A percentile compares a stretch with the other conserved stretches of the same genome.
These are phyloP conservation scores for Leguminivora glycinivorella DNA, from an alignment of 1,140 invertebrate species.

Conservation along the genomic window DNA sequence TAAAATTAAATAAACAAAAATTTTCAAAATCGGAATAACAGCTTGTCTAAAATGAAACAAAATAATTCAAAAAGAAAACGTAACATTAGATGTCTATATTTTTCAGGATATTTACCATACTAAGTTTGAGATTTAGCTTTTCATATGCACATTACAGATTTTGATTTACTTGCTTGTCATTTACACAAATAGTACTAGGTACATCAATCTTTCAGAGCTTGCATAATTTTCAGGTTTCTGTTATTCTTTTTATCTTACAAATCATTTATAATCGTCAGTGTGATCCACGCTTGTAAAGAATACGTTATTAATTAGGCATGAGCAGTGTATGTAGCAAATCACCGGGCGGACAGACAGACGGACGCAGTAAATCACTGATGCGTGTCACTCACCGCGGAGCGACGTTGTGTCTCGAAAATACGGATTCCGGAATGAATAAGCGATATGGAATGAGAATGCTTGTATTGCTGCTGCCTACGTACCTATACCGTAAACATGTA, in stretches of 20 bases:
- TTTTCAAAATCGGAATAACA: too few relatives aligned
- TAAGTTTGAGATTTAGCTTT: too few relatives aligned
- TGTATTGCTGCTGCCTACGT: too few relatives aligned
- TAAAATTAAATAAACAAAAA: too few relatives aligned
- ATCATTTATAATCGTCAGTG: conserved; percentile 1
- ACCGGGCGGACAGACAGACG: conserved; percentile 43
- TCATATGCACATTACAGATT: neutral
- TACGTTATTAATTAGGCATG: conserved; percentile 52
- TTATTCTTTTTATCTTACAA: conserved; percentile 37
- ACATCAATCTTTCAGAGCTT: conserved; percentile 13
- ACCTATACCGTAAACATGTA: neutral
- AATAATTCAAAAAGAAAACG: too few relatives aligned
- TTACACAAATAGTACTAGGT: neutral
- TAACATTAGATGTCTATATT: too few relatives aligned
- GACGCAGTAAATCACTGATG: conserved; percentile 56
- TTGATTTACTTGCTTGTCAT: neutral
- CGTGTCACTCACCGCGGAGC: conserved; percentile 46
- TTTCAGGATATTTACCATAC: too few relatives aligned
- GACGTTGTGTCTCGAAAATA: conserved; percentile 29
- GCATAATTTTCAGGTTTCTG: conserved; percentile 29
- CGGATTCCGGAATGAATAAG: neutral
- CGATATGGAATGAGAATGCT: neutral
- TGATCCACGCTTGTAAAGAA: conserved; percentile 41
- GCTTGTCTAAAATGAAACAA: too few relatives aligned
- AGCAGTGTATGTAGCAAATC: conserved; percentile 51